Percentiles rank a stretch among this genome's conserved stretches.
These are phyloP conservation scores for Ennomos fuscantarius DNA, from an alignment of 2,888 invertebrate genomes.

Conservation along the genomic window DNA sequence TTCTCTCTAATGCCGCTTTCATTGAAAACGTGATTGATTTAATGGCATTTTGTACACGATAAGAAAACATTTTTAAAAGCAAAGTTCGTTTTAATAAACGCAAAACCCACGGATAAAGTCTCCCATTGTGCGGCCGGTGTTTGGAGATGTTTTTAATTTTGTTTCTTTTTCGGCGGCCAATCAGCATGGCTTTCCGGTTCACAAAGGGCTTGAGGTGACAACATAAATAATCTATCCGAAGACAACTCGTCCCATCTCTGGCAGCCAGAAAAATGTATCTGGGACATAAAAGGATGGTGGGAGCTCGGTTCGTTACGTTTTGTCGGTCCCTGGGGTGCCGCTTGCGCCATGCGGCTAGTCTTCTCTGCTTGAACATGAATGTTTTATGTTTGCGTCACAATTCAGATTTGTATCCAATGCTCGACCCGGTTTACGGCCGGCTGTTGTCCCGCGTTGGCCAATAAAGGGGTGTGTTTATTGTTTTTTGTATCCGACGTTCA, in stretches of 20 bases:
- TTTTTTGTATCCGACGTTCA: constrained; percentile 60
- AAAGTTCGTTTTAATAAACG: constrained; percentile 42
- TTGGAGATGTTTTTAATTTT: constrained; percentile 39
- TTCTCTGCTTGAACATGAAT: constrained; percentile 68
- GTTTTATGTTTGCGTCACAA: constrained; percentile 76
- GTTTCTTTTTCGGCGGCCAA: constrained; percentile 55
- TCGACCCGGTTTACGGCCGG: constrained; percentile 61
- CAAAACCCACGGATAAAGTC: constrained; percentile 31
- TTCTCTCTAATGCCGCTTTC: constrained; percentile 66
- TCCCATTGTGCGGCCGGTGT: constrained; percentile 31
- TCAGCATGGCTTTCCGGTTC: constrained; percentile 61
- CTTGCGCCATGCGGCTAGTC: constrained; percentile 59
- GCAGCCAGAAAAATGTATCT: constrained; percentile 76
- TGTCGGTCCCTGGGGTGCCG: constrained; percentile 75
- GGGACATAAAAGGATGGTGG: constrained; percentile 73
- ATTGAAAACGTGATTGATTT: constrained; percentile 79
- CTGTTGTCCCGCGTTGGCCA: constrained; percentile 58
- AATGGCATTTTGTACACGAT: constrained; percentile 60
- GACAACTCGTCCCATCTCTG: constrained; percentile 62
- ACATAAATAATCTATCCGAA: constrained; percentile 78
- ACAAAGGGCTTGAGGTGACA: constrained; percentile 60
- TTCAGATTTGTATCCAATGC: constrained; percentile 78
- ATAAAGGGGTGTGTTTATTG: constrained; percentile 70
- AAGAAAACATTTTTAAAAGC: constrained; percentile 46
- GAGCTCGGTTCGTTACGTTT: constrained; percentile 81